Conservation (phyloP, 2,797 vertebrate species). For the Pristis pectinata region DNA sequence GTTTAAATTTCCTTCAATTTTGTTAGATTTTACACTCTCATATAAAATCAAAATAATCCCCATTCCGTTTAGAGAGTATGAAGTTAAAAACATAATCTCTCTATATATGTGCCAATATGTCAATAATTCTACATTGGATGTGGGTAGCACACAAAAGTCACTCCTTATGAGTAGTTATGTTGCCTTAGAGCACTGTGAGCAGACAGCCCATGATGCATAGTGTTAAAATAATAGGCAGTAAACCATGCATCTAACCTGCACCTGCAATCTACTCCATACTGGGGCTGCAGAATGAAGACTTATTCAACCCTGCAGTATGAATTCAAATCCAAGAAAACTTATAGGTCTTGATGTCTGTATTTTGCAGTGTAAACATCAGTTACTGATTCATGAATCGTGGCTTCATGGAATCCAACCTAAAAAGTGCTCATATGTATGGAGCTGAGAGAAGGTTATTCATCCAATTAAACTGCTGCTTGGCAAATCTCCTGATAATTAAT, state of each 20-base stretch:
- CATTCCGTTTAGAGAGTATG: not conserved
- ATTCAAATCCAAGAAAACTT: not conserved
- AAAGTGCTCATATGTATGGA: not conserved
- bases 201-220: not conserved
- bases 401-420: slow-evolving; percentile 5
- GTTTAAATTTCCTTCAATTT: not conserved
- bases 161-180: not conserved
- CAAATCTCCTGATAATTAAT: slow-evolving; percentile 1
- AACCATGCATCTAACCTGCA: not conserved
- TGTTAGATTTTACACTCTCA: not conserved
- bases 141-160: not conserved
- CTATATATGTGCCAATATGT: no score
- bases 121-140: no score
- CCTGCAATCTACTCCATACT: not conserved
- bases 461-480: not conserved
- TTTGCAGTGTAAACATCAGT: not conserved
- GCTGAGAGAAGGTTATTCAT: slow-evolving; percentile 26
- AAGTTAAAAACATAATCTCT: no score
- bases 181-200: not conserved
- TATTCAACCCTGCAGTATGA: not conserved
- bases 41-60: not conserved
- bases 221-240: not conserved
- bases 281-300: not conserved
- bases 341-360: not conserved
- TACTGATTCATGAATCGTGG: slow-evolving; percentile 14